Evolutionary conservation across 1,140 invertebrate species (phyloP).

Genomic region (Periplaneta americana): DNA sequence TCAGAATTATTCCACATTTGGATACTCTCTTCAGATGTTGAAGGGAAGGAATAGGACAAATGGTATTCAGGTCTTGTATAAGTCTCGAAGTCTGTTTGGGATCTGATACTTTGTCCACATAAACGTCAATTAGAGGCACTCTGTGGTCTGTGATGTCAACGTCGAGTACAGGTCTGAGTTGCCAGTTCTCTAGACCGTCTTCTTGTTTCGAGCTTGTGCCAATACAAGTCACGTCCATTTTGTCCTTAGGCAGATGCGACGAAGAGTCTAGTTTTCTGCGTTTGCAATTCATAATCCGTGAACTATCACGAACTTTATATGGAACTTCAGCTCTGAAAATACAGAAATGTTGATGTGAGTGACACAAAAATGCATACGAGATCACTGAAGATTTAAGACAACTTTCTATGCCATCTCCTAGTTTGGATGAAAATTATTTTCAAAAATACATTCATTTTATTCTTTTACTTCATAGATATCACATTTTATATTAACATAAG

Average conservation of each 20-base stretch:
- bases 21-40: constrained; percentile 68
- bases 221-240: too few species aligned
- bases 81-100: constrained; percentile 56
- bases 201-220: background rate
- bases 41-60: constrained; percentile 50
- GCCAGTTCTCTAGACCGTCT: background rate
- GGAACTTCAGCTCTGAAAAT: background rate
- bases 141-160: constrained; percentile 23
- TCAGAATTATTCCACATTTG: constrained; percentile 51
- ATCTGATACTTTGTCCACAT: constrained; percentile 49
- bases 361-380: background rate
- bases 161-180: background rate
- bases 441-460: too few species aligned
- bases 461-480: too few species aligned
- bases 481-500: too few species aligned
- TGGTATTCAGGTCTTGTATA: constrained; percentile 49
- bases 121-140: constrained; percentile 49
- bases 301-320: background rate
- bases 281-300: background rate
- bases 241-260: background rate
- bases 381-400: background rate
- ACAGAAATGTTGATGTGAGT: background rate
- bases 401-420: background rate
- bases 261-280: background rate
- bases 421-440: too few species aligned